phyloP scores from a whole-genome alignment of 2,888 invertebrate species.

The Drosophila leonis region DNA sequence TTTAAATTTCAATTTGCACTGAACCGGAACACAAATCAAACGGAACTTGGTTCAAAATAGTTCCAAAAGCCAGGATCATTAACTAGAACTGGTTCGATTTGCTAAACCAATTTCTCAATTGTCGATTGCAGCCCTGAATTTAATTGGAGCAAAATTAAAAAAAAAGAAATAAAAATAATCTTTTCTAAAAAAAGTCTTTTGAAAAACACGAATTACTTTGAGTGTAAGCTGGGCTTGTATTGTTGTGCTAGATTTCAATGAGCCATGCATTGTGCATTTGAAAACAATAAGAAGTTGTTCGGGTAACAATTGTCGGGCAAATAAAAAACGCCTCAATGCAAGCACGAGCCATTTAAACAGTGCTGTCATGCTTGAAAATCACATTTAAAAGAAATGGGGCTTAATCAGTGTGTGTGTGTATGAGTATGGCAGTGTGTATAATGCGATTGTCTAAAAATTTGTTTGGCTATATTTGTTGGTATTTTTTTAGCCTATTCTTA shows the following conservation, averaged over 20 bases:
- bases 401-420: not conserved
- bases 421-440: not conserved
- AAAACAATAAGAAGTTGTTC: conserved; percentile 18
- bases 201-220: not conserved
- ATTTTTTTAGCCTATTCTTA: conserved; percentile 69
- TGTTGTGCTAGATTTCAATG: conserved; percentile 12
- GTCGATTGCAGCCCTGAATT: not conserved
- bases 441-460: not conserved
- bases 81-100: not conserved
- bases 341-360: not conserved
- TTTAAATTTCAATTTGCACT: not conserved
- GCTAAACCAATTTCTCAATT: not conserved
- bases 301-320: conserved; percentile 19
- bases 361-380: conserved; percentile 37
- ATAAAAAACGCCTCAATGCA: not conserved
- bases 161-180: not conserved
- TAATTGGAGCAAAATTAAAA: not conserved
- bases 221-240: conserved; percentile 14
- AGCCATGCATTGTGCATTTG: conserved; percentile 38
- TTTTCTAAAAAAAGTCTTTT: not conserved
- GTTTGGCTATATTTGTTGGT: conserved; percentile 2
- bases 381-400: conserved; percentile 14
- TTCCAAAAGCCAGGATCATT: not conserved
- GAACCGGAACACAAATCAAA: not conserved
- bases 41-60: not conserved